Base-by-base conservation (phyloP, 2,888 invertebrate species). In the Eumacrocentrus americanus region DNA sequence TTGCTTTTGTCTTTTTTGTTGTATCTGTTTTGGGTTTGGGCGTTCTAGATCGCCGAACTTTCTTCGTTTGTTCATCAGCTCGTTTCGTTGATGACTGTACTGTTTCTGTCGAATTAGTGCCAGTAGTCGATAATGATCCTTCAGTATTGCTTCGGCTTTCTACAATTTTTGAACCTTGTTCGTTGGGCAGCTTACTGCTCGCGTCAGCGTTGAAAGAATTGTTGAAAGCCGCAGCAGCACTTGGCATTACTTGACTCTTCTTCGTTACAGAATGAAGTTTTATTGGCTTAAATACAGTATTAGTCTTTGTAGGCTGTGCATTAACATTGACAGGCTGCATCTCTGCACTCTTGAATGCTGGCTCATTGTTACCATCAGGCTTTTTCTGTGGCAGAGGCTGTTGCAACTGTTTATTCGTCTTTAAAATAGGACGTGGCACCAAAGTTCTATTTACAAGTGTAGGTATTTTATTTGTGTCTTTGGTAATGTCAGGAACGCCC, bases 331-430 rank as follows among this genome's bases (percentile, higher is more conserved):
- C 74, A 2, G 77, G 73, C 18, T 62, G 70, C 77, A 78, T 78
- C n/a, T 74, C 68, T 2, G 77, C 77, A 23, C 69, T 75, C 44
- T 72, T 75, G 38, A 78, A 78, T 14, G 66, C 63, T 35, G 72
- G 70, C 23, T 76, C 74, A 1, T 60, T 42, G 12, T 60, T 61
- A 16, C 6, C 50, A 4, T 63, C 61, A 2, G 54, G 1, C 48
- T 66, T 73, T 25, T 69, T 73, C 2, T 12, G 23, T 5, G 66
- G 70, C 37, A 76, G 57, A 6, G 71, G 70, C 34, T 75, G 71
- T 23, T 73, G 77, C 11, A 78, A 55, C 14, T 69, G 69, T 53
- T 74, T 77, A 56, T 75, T 76, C 0, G 70, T 67, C 57, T 71
- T 76, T 0, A 78, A 59, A 44, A 77, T 72, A 0, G 72, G 38